Base-by-base conservation (phyloP, 1,140 invertebrate genomes). In the Psilanteris sp. region DNA sequence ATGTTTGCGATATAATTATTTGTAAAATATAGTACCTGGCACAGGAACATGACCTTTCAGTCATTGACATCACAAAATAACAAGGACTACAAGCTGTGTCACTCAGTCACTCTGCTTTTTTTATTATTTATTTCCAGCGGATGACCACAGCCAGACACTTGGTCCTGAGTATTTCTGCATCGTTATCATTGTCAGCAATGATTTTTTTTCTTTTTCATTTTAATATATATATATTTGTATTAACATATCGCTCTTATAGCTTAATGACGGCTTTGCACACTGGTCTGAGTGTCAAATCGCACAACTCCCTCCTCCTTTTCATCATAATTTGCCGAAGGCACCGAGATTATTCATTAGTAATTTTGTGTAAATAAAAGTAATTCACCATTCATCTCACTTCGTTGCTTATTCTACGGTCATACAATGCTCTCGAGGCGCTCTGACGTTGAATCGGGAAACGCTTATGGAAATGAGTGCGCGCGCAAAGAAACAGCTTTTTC, bases 51-150 rank as follows among this genome's bases (percentile, higher is more conserved):
- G 87, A 89, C 86, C 81, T 85, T 78, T 85, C 84, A 85, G 86
- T 89, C 87, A 89, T 88, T 87, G 85, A 79, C 86, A 89, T 89
- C 86, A 89, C 87, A 88, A 89, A 85, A 81, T 87, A 86, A 87
- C 82, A 85, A 88, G 85, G 85, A 87, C 86, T 87, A 85, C 81
- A 81, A 86, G 84, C 85, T 87, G 83, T 77, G 82, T 85, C 84
- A 85, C 81, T 67, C 71, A 78, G 50, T 75, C 81, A 78, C 36
- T 68, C 54, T 41, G 46, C 44, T 77, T 29, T 74, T 57, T 74
- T 64, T 50, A 6, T 64, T 64, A 39, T 41, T n/a, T n/a, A n/a
- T n/a, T n/a, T n/a, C n/a, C n/a, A 80, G 75, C 68, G 77, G 77
- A 81, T 85, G 85, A 86, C 84, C 83, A 83, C 85, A 87, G 82